Evolutionary conservation across 2,888 invertebrate species (phyloP).

Genomic region (Tinea semifulvella): DNA sequence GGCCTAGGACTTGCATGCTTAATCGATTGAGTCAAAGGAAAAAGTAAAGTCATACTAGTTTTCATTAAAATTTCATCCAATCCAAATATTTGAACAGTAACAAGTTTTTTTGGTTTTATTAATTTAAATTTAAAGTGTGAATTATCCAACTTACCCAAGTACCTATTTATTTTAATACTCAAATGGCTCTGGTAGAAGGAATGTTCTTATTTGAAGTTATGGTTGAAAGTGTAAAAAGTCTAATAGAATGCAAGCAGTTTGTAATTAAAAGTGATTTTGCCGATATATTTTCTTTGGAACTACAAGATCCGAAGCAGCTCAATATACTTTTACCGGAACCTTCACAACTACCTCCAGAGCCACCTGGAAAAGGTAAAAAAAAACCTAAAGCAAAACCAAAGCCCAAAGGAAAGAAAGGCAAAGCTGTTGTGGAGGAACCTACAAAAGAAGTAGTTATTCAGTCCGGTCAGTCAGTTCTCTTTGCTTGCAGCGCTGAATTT

Average conservation of each 20-base stretch:
- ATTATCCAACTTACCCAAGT: background rate
- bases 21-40: too few relatives aligned
- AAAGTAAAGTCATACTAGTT: too few relatives aligned
- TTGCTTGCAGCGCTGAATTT: slow-evolving; percentile 46
- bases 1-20: too few relatives aligned
- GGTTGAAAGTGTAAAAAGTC: slow-evolving; percentile 40
- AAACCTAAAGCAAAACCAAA: slow-evolving; percentile 34
- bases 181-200: slow-evolving; percentile 47
- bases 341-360: slow-evolving; percentile 46
- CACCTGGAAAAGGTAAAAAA: slow-evolving; percentile 37
- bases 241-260: slow-evolving; percentile 38
- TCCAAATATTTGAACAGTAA: too few relatives aligned
- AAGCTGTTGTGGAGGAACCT: slow-evolving; percentile 25
- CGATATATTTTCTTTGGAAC: slow-evolving; percentile 51
- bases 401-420: slow-evolving; percentile 41
- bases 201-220: slow-evolving; percentile 59
- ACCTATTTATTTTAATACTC: slow-evolving; percentile 15
- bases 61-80: slow-evolving; percentile 2
- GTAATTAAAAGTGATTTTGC: slow-evolving; percentile 51
- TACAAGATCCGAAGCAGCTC: slow-evolving; percentile 56
- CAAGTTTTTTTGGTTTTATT: background rate
- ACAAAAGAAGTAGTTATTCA: slow-evolving; percentile 52
- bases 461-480: slow-evolving; percentile 52
- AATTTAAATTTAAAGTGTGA: background rate
- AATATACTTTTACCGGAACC: slow-evolving; percentile 55